phyloP scores from a whole-genome alignment of 64 coral and sea anemone species.

The Montipora sp. region DNA sequence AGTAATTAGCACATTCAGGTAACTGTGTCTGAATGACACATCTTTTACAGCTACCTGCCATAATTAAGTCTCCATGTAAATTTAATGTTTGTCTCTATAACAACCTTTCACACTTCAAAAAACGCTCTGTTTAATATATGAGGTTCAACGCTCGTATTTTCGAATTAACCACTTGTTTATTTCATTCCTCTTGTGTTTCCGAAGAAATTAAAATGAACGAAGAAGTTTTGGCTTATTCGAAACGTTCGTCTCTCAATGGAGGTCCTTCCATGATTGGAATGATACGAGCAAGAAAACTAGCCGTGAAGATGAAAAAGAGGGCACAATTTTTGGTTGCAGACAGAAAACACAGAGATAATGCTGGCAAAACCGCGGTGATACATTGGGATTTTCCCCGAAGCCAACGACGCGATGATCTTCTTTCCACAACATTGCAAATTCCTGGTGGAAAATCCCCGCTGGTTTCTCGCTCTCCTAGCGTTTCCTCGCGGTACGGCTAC shows the following conservation, averaged over 20 bases:
- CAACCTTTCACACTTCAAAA: constrained; percentile 9
- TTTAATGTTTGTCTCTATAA: constrained; percentile 55
- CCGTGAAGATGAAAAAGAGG: constrained; percentile 89
- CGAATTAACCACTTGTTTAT: not conserved
- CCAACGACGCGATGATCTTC: constrained; percentile 57
- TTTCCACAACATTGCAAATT: not conserved
- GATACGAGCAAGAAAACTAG: constrained; percentile 95
- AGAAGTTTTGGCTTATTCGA: constrained; percentile 42
- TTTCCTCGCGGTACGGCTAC: constrained; percentile 46
- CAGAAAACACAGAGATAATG: constrained; percentile 73
- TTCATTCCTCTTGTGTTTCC: not conserved
- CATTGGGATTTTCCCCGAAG: constrained; percentile 85
- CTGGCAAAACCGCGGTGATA: constrained; percentile 72
- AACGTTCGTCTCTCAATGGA: constrained; percentile 61
- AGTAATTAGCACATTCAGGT: constrained; percentile 16
- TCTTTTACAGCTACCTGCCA: not conserved
- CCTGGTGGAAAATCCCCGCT: constrained; percentile 31
- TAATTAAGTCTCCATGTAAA: constrained; percentile 44
- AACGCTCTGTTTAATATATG: constrained; percentile 33
- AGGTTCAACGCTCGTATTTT: not conserved
- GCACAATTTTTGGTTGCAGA: constrained; percentile 94
- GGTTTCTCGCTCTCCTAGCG: constrained; percentile 71
- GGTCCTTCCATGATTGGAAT: constrained; percentile 92
- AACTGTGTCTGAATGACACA: not conserved
- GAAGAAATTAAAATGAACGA: constrained; percentile 46